phyloP scores from a whole-genome alignment of 2,113 vertebrate genomes.

The Acrocephalus kingi region DNA sequence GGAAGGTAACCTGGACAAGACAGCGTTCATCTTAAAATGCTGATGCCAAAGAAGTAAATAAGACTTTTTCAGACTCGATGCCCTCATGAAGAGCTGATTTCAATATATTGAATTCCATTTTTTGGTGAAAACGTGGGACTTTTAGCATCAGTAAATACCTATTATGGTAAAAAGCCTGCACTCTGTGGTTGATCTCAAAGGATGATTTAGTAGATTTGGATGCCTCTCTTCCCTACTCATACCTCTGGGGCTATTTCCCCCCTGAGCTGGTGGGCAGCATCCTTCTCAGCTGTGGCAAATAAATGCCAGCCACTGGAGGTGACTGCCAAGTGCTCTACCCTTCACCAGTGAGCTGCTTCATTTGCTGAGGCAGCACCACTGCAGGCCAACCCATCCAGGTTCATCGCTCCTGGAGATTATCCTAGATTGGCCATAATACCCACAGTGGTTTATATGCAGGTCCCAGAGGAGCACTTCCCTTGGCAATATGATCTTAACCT shows the following conservation, averaged over 20 bases:
- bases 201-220: not conserved
- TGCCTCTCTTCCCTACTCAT: not conserved
- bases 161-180: not conserved
- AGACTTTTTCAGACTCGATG: not conserved
- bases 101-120: not conserved
- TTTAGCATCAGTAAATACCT: not conserved
- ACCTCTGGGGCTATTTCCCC: not conserved
- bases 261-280: not conserved
- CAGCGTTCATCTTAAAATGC: not conserved
- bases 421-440: not conserved
- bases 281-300: not conserved
- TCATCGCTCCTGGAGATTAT: not conserved
- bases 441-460: not conserved
- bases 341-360: not conserved
- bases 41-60: not conserved
- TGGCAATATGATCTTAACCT: not conserved
- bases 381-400: rapidly evolving
- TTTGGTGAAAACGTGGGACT: not conserved
- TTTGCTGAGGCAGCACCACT: rapidly evolving
- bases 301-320: not conserved
- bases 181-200: not conserved
- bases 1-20: not conserved
- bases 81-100: not conserved
- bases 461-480: not conserved
- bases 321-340: rapidly evolving